Conservation (phyloP, 2,888 invertebrate species). For the Temnothorax unifasciatus region DNA sequence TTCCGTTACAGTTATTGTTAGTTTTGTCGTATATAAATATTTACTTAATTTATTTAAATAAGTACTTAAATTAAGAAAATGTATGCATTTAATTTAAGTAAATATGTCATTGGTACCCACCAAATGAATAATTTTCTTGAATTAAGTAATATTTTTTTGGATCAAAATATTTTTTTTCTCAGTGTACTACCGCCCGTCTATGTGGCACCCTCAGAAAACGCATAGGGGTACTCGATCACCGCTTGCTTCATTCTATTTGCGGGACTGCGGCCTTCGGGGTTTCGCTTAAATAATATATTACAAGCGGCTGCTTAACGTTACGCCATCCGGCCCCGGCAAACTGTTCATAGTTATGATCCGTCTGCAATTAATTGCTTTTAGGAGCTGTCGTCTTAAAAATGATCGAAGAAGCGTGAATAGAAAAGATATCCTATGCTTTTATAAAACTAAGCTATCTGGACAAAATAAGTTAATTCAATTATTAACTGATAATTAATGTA, state of each 20-base stretch:
- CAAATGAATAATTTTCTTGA: no score
- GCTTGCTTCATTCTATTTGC: slow-evolving; percentile 44
- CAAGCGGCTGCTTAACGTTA: slow-evolving; percentile 33
- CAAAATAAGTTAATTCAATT: neutral
- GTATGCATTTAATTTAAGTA: no score
- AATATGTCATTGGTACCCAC: no score
- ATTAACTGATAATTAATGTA: neutral
- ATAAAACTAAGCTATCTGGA: neutral
- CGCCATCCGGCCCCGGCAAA: neutral
- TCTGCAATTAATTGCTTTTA: slow-evolving; percentile 21
- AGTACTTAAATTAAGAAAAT: no score
- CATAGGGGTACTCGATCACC: slow-evolving; percentile 55
- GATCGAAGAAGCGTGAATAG: neutral
- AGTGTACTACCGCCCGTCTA: slow-evolving; percentile 42
- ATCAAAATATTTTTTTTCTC: no score
- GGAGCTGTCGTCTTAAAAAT: neutral
- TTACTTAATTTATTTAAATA: no score
- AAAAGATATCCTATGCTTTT: neutral
- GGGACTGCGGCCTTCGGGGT: slow-evolving; percentile 24
- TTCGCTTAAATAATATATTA: slow-evolving; percentile 52
- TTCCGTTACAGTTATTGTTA: no score
- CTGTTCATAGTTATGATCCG: slow-evolving; percentile 17
- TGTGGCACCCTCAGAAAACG: slow-evolving; percentile 53
- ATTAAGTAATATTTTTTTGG: no score
- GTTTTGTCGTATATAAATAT: no score